These are phyloP conservation scores for Zelostemma sp. DNA, from an alignment of 1,140 invertebrate genomes.

Conservation along the genomic window DNA sequence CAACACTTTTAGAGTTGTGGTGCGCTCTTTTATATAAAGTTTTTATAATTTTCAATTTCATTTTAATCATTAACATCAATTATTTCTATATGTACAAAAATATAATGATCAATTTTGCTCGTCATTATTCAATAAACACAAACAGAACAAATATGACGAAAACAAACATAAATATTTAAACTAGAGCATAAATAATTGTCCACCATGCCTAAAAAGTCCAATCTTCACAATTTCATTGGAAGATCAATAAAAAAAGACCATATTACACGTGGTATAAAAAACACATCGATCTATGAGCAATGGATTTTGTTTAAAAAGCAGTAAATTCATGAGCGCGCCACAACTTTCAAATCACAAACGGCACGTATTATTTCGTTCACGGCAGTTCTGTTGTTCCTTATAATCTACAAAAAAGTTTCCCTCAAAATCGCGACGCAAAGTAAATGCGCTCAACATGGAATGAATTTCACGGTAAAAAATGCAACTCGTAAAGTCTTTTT, in stretches of 20 bases:
- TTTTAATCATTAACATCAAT: background rate
- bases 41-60: background rate
- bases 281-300: conserved; percentile 3
- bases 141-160: background rate
- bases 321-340: conserved; percentile 11
- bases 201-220: too few relatives aligned
- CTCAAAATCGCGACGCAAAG: conserved; percentile 36
- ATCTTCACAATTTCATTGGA: conserved; percentile 1
- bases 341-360: conserved; percentile 4
- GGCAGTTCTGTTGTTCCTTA: conserved; percentile 49
- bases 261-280: background rate
- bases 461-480: conserved; percentile 30
- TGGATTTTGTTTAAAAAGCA: conserved; percentile 18
- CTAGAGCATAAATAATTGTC: background rate
- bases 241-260: background rate
- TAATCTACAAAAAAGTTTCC: conserved; percentile 33
- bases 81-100: background rate
- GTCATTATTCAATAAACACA: background rate
- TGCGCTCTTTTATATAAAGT: background rate
- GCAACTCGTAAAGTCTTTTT: background rate
- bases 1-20: background rate
- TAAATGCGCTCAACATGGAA: conserved; percentile 60
- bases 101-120: background rate
- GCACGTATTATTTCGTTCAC: conserved; percentile 15
- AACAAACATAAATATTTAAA: background rate